Evolutionary conservation across 2,888 invertebrate genomes (phyloP).

Genomic region (Ichneumoninae sp.): DNA sequence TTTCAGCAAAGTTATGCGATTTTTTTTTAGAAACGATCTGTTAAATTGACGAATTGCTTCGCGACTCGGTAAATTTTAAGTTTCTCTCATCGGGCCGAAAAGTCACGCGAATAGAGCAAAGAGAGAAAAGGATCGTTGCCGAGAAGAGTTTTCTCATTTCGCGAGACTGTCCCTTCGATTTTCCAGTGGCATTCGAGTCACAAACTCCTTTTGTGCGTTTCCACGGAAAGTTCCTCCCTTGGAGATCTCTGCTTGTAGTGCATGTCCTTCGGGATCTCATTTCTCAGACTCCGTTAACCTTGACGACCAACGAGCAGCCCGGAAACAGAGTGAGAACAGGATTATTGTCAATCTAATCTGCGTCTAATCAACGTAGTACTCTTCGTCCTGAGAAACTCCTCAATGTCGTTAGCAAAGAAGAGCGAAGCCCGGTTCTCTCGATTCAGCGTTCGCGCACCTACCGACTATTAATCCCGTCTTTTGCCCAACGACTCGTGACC

Average conservation of each 20-base stretch:
- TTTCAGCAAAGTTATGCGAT: not conserved
- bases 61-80: constrained; percentile 3
- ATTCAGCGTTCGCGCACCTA: constrained; percentile 8
- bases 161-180: constrained; percentile 35
- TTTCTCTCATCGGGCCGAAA: constrained; percentile 12
- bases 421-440: not conserved
- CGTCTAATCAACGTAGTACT: constrained; percentile 57
- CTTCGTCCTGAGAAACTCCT: constrained; percentile 8
- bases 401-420: constrained; percentile 33
- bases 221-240: constrained; percentile 21
- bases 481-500: constrained; percentile 54
- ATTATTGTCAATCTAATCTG: constrained; percentile 57
- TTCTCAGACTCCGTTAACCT: constrained; percentile 43
- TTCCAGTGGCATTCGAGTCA: constrained; percentile 24
- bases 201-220: constrained; percentile 10
- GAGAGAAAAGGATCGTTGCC: not conserved
- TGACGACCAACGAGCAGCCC: constrained; percentile 19
- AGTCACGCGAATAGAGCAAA: constrained; percentile 4
- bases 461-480: constrained; percentile 16
- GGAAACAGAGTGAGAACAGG: constrained; percentile 14
- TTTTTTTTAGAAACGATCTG: not conserved
- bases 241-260: not conserved
- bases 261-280: constrained; percentile 12
- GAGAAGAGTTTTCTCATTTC: not conserved
- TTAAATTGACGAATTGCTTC: constrained; percentile 11